Evolutionary conservation across 2,888 invertebrate genomes (phyloP).

Genomic region (Geotrupes spiniger): DNA sequence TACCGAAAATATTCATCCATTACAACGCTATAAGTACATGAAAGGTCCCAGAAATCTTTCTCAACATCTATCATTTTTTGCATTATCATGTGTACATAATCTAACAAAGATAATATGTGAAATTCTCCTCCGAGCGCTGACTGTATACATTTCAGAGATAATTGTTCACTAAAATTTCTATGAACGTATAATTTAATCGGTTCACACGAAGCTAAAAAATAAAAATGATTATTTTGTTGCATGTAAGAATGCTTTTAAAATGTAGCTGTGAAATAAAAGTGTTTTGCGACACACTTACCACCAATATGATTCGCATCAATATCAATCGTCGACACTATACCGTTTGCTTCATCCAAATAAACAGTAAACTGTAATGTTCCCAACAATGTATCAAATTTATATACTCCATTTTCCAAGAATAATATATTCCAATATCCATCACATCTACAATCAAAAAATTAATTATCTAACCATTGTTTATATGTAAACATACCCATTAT

Average conservation of each 20-base stretch:
- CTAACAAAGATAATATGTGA: slow-evolving; percentile 25
- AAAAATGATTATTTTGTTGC: too few species aligned
- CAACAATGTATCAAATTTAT: slow-evolving; percentile 15
- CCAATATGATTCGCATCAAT: slow-evolving; percentile 11
- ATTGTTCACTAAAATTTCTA: slow-evolving; percentile 15
- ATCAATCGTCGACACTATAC: slow-evolving; percentile 16
- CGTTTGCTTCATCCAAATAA: slow-evolving; percentile 15
- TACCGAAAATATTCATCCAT: slow-evolving; percentile 24
- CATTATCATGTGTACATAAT: slow-evolving; percentile 26
- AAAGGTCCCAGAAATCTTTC: slow-evolving; percentile 14
- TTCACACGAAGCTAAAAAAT: slow-evolving; percentile 6
- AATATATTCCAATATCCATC: slow-evolving; percentile 18
- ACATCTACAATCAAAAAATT: slow-evolving; percentile 12
- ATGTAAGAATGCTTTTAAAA: background rate
- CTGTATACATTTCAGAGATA: slow-evolving; percentile 17
- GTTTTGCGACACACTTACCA: slow-evolving; percentile 14
- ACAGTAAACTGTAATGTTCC: slow-evolving; percentile 16
- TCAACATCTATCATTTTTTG: slow-evolving; percentile 21
- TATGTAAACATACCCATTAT: background rate
- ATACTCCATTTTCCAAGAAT: slow-evolving; percentile 9
- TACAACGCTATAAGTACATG: slow-evolving; percentile 12
- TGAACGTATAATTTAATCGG: slow-evolving; percentile 13
- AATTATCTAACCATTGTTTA: background rate
- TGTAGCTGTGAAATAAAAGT: too few species aligned
- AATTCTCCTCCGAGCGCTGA: slow-evolving; percentile 23